These are phyloP conservation scores for Eudemis profundana DNA, from an alignment of 2,888 invertebrate species.

Conservation along the genomic window DNA sequence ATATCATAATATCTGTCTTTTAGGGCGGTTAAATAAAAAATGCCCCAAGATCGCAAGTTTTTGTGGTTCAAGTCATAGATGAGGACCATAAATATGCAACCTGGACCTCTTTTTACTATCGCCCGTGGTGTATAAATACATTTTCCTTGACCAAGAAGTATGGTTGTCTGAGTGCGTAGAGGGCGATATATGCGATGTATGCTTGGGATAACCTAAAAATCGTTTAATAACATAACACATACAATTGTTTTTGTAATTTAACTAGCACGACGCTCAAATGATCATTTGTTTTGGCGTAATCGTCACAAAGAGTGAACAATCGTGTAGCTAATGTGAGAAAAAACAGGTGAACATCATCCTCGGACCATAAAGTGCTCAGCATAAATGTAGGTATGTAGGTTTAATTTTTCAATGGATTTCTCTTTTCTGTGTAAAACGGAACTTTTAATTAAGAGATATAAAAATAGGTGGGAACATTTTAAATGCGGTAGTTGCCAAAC, in stretches of 20 bases:
- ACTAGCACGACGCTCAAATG: not conserved
- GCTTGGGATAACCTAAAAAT: not conserved
- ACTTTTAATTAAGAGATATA: slow-evolving; percentile 28
- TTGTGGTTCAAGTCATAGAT: too few species aligned
- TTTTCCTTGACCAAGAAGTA: too few species aligned
- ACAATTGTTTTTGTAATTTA: slow-evolving; percentile 3
- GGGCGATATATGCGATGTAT: too few species aligned
- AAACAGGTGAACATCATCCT: slow-evolving; percentile 32
- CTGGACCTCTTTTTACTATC: too few species aligned
- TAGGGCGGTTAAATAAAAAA: not conserved
- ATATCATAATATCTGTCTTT: not conserved
- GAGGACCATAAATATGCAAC: too few species aligned
- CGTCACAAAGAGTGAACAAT: slow-evolving; percentile 10
- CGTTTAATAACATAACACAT: not conserved
- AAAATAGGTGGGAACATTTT: not conserved
- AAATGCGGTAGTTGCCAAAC: not conserved
- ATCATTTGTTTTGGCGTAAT: slow-evolving; percentile 24
- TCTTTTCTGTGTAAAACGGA: slow-evolving; percentile 9
- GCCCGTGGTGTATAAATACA: too few species aligned
- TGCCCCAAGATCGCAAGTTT: too few species aligned
- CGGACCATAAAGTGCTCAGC: slow-evolving; percentile 16
- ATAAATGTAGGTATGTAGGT: slow-evolving; percentile 24
- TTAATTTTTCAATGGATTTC: slow-evolving; percentile 21
- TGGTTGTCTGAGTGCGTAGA: too few species aligned
- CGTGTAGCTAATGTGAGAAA: slow-evolving; percentile 17